Percentiles rank a stretch among this genome's conserved stretches.
These are phyloP conservation scores for Eugnorisma glareosa DNA, from an alignment of 2,888 invertebrate genomes.

Conservation along the genomic window DNA sequence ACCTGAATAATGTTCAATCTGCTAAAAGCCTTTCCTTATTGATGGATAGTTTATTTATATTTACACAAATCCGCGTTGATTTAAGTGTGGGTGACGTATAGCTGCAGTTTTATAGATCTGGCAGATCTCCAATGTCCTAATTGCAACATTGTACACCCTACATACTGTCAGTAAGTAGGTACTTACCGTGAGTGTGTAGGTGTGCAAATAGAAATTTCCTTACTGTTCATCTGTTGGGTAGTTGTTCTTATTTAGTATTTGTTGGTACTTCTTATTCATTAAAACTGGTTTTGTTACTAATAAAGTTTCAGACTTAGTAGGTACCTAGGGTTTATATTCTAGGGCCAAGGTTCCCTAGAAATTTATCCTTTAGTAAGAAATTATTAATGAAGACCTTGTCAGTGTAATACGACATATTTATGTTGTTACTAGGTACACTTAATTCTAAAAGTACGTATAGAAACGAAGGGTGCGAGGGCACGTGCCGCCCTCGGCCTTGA, in stretches of 20 bases:
- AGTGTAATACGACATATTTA: slow-evolving; percentile 22
- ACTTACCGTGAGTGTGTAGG: slow-evolving; percentile 6
- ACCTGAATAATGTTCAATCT: slow-evolving; percentile 55
- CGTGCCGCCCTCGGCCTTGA: slow-evolving; percentile 85
- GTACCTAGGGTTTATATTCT: neutral
- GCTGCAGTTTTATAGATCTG: slow-evolving; percentile 63
- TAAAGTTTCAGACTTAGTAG: neutral
- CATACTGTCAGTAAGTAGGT: neutral
- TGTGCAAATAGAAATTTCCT: slow-evolving; percentile 27
- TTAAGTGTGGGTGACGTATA: slow-evolving; percentile 52
- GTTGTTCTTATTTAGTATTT: neutral
- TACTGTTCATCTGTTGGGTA: neutral
- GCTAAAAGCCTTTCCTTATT: slow-evolving; percentile 44
- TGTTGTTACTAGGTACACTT: slow-evolving; percentile 14
- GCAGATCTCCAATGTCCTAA: slow-evolving; percentile 72
- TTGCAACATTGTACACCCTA: slow-evolving; percentile 58
- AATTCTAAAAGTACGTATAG: slow-evolving; percentile 43
- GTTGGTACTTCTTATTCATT: neutral
- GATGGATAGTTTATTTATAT: slow-evolving; percentile 56
- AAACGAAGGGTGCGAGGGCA: slow-evolving; percentile 72
- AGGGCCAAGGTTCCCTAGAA: neutral
- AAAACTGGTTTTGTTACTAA: neutral
- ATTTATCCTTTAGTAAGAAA: slow-evolving; percentile 2
- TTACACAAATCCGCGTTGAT: slow-evolving; percentile 47
- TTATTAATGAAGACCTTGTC: slow-evolving; percentile 29